Base-by-base conservation (phyloP, 2,113 vertebrate species). In the Tretioscincus oriximinensis region DNA sequence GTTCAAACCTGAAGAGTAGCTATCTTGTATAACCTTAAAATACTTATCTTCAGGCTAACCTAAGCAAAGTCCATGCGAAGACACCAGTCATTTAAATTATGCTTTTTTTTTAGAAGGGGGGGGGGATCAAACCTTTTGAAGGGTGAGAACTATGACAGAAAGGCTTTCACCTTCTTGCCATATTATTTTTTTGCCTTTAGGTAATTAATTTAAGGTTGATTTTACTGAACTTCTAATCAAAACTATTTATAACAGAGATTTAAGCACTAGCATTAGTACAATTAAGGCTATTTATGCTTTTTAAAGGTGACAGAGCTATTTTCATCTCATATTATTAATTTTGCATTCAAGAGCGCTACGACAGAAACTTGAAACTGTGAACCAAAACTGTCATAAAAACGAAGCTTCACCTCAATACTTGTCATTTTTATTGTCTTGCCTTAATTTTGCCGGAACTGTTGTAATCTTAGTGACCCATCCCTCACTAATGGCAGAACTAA, bases 401-500 rank as follows among this genome's bases (percentile, higher is more conserved):
- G 81, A 86, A 82, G 67, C 20, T 72, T 2, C 2, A n/a, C 68
- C 35, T 63, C 7, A 67, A 86, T 8, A 69, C 51, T 65, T 85
- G 83, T 12, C 51, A 75, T 45, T 51, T 6, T 76, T 41, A 41
- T 41, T 28, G 1, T 31, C 28, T 82, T 85, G 31, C 65, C 71
- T 88, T 86, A 58, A 87, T 83, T 61, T 41, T 71, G 72, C 29
- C 84, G 16, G 7, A 83, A 31, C 73, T 80, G 58, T 7, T 4
- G 73, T 67, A 74, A 51, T 82, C 79, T 12, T 82, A 35, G 24
- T 73, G 60, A 86, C 70, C 70, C 54, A 84, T 69, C 49, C 41
- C 35, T 72, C 73, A 77, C 77, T 78, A 75, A 6, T 75, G 63
- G 28, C 65, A 67, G 2, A 9, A 81, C 71, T 4, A 71, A 35